Evolutionary conservation across 2,113 vertebrate species (phyloP), one percentile per base, ranked within the genome.

Genomic region (Rhea americana): DNA sequence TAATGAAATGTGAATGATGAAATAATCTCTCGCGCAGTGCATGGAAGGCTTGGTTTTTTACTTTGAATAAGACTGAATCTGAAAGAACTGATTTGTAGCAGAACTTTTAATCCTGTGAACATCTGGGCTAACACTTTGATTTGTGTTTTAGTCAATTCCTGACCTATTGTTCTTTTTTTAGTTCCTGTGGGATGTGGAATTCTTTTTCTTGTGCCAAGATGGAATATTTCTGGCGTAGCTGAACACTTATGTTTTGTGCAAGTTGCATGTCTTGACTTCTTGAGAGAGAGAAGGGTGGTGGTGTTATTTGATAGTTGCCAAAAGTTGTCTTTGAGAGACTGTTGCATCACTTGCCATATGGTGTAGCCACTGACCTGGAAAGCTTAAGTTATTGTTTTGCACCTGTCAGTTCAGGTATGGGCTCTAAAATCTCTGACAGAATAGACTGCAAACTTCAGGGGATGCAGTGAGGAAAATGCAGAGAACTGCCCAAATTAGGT

Each of bases 171-270:
- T 74, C 71, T 87, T 63, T n/a, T 80, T 87, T 51, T 39, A 70
- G 58, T 82, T 91, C 89, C 89, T 70, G 32, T 70, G 71, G 63
- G 89, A 77, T 71, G 11, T 12, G 37, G 30, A 32, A 20, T 26
- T 89, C 50, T 90, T 85, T 93, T 79, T 66, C 82, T 89, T 70
- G 68, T 70, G 81, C 84, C 92, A 92, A 66, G 59, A 85, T 11
- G 14, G 24, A 86, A 8, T 47, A 7, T 91, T 89, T 92, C 79
- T 82, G 71, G n/a, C 71, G 59, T 51, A 68, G 81, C 66, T 56
- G 70, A 78, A 48, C 1, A 0, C 28, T 68, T 25, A 15, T 3
- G 12, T 77, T 93, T 62, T 77, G 43, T 43, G 3, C 22, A 11
- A 85, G 72, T 66, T 66, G 55, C 1, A 2, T n/a, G 62, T 66